Conservation (phyloP, 2,113 vertebrate genomes). For the Narcine bancroftii region DNA sequence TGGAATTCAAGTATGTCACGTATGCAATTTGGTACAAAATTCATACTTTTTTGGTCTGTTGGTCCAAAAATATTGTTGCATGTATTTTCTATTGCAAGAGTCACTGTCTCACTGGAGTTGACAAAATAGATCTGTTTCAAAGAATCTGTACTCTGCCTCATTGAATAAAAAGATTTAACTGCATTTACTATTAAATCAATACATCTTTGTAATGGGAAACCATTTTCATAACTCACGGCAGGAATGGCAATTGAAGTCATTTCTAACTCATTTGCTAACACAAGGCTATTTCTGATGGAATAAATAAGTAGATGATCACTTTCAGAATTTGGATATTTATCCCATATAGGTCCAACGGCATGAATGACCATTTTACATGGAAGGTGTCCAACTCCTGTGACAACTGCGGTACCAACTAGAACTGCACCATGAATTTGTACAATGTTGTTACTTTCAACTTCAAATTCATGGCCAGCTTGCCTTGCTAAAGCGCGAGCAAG, state of each 20-base stretch:
- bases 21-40: neutral
- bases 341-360: slow-evolving; percentile 65
- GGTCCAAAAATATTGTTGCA: slow-evolving; percentile 44
- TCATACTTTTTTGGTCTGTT: neutral
- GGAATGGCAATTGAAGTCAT: slow-evolving; percentile 69
- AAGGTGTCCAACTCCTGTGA: slow-evolving; percentile 54
- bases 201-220: slow-evolving; percentile 63
- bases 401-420: slow-evolving; percentile 44
- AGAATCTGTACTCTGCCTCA: rapidly evolving
- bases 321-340: rapidly evolving
- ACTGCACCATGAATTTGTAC: slow-evolving; percentile 31
- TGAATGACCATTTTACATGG: slow-evolving; percentile 67
- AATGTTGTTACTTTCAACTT: slow-evolving; percentile 40
- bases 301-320: neutral
- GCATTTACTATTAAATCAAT: slow-evolving; percentile 57
- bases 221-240: slow-evolving; percentile 74
- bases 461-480: slow-evolving; percentile 61
- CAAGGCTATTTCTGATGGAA: slow-evolving; percentile 51
- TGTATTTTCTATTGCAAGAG: slow-evolving; percentile 60
- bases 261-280: rapidly evolving
- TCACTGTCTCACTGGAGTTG: slow-evolving; percentile 62
- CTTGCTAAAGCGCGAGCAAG: slow-evolving; percentile 63
- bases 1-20: neutral
- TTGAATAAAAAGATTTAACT: slow-evolving; percentile 44
- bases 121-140: slow-evolving; percentile 65